These are phyloP conservation scores for Dryadula phaetusa DNA, from an alignment of 2,888 invertebrate genomes.

Conservation along the genomic window DNA sequence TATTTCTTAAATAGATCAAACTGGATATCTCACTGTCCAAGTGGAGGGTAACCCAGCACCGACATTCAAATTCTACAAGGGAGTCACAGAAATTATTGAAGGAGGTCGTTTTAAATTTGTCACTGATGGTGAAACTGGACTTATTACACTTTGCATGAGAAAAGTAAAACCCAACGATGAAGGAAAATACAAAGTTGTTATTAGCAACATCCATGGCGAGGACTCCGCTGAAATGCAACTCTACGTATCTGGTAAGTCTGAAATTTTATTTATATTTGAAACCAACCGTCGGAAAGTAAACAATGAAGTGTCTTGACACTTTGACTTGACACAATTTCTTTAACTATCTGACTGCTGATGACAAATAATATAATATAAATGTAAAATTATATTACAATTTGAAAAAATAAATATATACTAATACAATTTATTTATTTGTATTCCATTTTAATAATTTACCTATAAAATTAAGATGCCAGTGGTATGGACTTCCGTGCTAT, in stretches of 20 bases:
- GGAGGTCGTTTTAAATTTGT: constrained; percentile 97
- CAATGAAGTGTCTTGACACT: too few relatives aligned
- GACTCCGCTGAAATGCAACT: constrained; percentile 98
- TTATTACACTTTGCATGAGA: constrained; percentile 96
- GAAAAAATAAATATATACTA: too few relatives aligned
- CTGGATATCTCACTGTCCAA: constrained; percentile 95
- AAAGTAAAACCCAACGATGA: constrained; percentile 99
- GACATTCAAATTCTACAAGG: constrained; percentile 97
- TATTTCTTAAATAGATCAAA: constrained; percentile 87
- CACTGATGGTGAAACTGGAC: constrained; percentile 96
- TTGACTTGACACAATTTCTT: too few relatives aligned
- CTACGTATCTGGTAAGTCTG: constrained; percentile 94
- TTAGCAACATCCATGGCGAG: constrained; percentile 97
- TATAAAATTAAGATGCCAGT: constrained; percentile 90
- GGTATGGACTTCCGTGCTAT: constrained; percentile 99
- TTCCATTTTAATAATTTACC: constrained; percentile 5
- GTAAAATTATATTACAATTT: neutral
- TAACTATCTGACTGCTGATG: too few relatives aligned
- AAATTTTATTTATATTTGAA: too few relatives aligned
- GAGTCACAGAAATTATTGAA: constrained; percentile 95
- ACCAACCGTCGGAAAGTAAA: too few relatives aligned
- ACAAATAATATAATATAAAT: too few relatives aligned
- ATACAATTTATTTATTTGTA: neutral
- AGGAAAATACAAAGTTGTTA: constrained; percentile 96
- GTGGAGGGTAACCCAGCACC: constrained; percentile 98